phyloP scores from a whole-genome alignment of 1,140 invertebrate genomes.

The Dendroctonus ponderosae region DNA sequence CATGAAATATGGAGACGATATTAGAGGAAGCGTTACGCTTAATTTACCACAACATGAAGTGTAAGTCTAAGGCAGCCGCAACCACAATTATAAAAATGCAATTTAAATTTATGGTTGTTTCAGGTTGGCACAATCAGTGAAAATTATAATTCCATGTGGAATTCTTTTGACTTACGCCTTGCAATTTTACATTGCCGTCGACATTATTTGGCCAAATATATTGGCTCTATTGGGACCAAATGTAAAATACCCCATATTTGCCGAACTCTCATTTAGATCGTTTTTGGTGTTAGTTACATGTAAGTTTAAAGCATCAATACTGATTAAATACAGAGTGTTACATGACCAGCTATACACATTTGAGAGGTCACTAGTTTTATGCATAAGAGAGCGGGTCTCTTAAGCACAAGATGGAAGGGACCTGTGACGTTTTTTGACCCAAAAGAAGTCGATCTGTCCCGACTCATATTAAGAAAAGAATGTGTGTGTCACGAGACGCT shows the following conservation, averaged over 20 bases:
- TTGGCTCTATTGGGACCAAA: constrained; percentile 52
- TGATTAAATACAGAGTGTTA: background rate
- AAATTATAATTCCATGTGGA: constrained; percentile 70
- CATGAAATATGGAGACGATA: constrained; percentile 69
- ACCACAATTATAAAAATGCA: background rate
- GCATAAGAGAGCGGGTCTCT: too few species aligned
- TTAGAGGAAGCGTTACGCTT: constrained; percentile 68
- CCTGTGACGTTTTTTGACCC: too few species aligned
- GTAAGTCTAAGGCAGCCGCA: constrained; percentile 53
- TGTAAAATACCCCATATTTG: constrained; percentile 54
- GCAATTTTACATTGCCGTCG: constrained; percentile 82
- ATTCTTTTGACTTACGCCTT: constrained; percentile 80
- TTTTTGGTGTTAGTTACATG: constrained; percentile 71
- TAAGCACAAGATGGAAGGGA: too few species aligned
- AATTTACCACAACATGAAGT: constrained; percentile 60
- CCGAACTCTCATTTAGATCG: constrained; percentile 64
- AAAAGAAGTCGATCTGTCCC: too few species aligned
- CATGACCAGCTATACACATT: background rate
- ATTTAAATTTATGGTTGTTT: background rate
- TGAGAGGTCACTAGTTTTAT: too few species aligned
- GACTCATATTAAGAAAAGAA: too few species aligned
- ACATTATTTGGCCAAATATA: constrained; percentile 62
- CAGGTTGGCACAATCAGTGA: constrained; percentile 60
- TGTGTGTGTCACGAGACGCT: too few species aligned
- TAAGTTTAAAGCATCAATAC: constrained; percentile 55